Percentiles rank a stretch among this genome's conserved stretches.
Evolutionary conservation across 2,113 vertebrate species (phyloP).

Genomic region (Illadopsis cleaveri): DNA sequence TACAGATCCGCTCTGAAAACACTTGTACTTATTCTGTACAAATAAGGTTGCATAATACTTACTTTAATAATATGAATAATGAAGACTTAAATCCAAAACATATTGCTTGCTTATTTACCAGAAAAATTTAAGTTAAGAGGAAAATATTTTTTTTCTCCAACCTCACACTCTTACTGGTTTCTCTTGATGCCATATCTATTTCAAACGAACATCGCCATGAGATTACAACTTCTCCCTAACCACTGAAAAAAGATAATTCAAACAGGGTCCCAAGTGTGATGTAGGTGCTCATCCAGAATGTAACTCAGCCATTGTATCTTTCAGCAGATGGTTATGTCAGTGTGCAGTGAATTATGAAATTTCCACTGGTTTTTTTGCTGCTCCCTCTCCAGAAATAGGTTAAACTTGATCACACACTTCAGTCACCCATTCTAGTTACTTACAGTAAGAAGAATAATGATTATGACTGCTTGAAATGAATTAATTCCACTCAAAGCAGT

Average conservation of each 20-base stretch:
- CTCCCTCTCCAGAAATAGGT: not conserved
- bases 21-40: not conserved
- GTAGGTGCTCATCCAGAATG: not conserved
- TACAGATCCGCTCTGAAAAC: not conserved
- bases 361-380: not conserved
- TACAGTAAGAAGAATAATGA: not conserved
- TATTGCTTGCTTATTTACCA: not conserved
- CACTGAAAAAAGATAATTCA: not conserved
- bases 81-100: not conserved
- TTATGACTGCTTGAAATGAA: slow-evolving; percentile 1
- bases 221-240: not conserved
- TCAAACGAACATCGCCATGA: slow-evolving; percentile 1
- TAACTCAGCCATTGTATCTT: not conserved
- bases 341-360: slow-evolving; percentile 51
- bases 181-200: not conserved
- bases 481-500: not conserved
- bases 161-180: not conserved
- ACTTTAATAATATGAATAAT: not conserved
- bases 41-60: not conserved
- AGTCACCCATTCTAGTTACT: not conserved
- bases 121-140: not conserved
- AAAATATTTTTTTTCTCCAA: not conserved
- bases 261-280: not conserved
- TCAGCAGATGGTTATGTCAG: slow-evolving; percentile 42
- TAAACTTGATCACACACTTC: not conserved